A percentile compares a stretch with the other conserved stretches of the same genome.
Evolutionary conservation across 2,113 vertebrate genomes (phyloP).

Genomic region (Pimephales promelas): DNA sequence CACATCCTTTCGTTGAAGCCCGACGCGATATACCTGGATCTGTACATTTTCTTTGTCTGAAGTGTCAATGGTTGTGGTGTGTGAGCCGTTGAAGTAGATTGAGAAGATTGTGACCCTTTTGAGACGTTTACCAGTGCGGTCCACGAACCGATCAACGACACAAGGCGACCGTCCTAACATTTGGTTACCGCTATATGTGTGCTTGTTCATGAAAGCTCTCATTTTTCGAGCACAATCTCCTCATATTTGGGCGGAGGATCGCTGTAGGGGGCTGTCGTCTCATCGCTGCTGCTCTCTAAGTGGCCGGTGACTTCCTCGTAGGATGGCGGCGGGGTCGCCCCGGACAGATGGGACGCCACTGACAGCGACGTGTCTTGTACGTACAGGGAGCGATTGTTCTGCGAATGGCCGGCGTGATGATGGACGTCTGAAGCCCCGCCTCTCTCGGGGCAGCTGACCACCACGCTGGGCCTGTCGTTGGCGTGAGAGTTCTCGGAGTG

Average conservation of each 20-base stretch:
- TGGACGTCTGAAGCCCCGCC: conserved; percentile 51
- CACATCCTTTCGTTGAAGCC: background rate
- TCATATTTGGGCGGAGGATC: conserved; percentile 89
- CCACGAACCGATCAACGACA: conserved; percentile 2
- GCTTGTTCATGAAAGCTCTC: conserved; percentile 22
- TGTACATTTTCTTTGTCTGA: background rate
- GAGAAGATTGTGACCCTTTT: background rate
- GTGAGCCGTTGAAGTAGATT: background rate
- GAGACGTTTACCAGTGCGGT: conserved; percentile 18
- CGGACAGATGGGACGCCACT: conserved; percentile 80
- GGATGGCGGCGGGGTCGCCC: conserved; percentile 85
- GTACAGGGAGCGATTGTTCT: conserved; percentile 74
- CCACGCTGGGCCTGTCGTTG: conserved; percentile 55
- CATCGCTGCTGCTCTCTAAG: conserved; percentile 81
- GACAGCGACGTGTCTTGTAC: conserved; percentile 77
- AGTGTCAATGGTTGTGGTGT: no score
- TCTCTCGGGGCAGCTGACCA: conserved; percentile 55
- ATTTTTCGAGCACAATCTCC: conserved; percentile 81
- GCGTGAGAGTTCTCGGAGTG: conserved; percentile 73
- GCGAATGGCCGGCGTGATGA: conserved; percentile 58
- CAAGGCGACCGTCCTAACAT: background rate
- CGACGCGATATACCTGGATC: background rate
- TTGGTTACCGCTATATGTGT: background rate
- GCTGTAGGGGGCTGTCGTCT: conserved; percentile 77
- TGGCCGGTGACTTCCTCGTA: conserved; percentile 90